Conservation (phyloP, 64 coral and sea anemone species). For the Montipora cactus region DNA sequence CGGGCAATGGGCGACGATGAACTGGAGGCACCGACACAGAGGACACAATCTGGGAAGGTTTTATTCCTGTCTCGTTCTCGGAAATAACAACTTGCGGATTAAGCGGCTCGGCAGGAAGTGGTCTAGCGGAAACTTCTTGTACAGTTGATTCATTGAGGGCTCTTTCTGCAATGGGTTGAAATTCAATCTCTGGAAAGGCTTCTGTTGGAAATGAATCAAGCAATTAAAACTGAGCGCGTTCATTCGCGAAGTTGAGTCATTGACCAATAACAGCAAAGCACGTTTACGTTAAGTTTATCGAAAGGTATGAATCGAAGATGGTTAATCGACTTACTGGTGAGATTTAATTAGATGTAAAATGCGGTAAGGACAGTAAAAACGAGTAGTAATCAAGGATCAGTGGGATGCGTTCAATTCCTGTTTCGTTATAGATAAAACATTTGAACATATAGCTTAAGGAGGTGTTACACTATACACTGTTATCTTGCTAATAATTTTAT, state of each 20-base stretch:
- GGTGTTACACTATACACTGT: no score
- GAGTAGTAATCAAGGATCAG: no score
- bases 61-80: neutral
- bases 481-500: no score
- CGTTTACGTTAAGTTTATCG: no score
- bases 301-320: no score
- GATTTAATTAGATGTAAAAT: no score
- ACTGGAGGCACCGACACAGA: neutral
- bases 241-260: neutral
- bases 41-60: neutral
- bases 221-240: neutral
- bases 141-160: neutral
- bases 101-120: neutral
- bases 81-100: slow-evolving; percentile 28
- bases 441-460: no score
- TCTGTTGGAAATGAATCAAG: neutral
- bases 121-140: neutral
- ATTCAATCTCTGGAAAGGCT: slow-evolving; percentile 13
- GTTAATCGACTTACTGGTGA: no score
- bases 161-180: slow-evolving; percentile 4
- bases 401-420: no score
- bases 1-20: neutral
- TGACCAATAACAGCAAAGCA: neutral
- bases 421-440: no score
- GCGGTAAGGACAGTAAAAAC: no score